A percentile compares a stretch with the other conserved stretches of the same genome.
phyloP scores from a whole-genome alignment of 2,797 vertebrate genomes.

The Galagoides demidoff region DNA sequence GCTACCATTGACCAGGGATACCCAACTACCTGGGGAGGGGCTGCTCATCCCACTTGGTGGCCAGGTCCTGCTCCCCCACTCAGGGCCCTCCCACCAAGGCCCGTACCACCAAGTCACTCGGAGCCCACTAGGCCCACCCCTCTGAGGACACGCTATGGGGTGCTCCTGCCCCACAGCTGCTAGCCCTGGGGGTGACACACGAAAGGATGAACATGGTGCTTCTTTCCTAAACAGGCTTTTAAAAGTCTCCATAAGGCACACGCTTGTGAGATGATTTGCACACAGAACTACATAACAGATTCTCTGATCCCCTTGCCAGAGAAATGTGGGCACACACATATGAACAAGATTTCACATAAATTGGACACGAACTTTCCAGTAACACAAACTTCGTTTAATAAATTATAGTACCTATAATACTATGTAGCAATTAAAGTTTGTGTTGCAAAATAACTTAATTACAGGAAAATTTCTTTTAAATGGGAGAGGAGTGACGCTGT shows the following conservation, averaged over 20 bases:
- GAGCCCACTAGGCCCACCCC: background rate
- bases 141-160: background rate
- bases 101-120: background rate
- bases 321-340: background rate
- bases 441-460: background rate
- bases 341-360: background rate
- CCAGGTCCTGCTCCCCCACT: fast-evolving
- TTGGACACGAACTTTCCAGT: background rate
- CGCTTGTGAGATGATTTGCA: background rate
- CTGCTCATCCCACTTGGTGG: background rate
- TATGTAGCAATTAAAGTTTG: background rate
- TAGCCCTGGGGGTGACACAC: background rate
- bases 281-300: background rate
- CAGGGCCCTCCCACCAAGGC: background rate
- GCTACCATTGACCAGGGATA: background rate
- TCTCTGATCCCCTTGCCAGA: background rate
- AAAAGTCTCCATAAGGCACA: fast-evolving
- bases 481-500: background rate
- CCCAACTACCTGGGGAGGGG: fast-evolving
- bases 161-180: background rate
- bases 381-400: background rate
- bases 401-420: background rate
- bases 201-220: background rate
- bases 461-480: background rate
- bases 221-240: background rate